Evolutionary conservation across 2,888 invertebrate genomes (phyloP).

Genomic region (Epinotia nisella): DNA sequence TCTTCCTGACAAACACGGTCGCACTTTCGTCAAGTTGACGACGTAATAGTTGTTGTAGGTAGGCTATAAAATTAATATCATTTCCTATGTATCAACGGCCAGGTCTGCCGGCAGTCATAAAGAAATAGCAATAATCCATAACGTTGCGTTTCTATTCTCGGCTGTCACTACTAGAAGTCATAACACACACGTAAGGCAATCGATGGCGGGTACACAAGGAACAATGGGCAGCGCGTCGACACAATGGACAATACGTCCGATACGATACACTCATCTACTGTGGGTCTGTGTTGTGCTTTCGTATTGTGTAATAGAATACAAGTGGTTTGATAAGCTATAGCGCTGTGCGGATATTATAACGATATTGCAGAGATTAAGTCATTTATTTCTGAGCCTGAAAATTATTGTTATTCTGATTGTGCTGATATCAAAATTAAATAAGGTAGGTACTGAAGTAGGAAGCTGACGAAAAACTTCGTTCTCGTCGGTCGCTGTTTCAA

Average conservation of each 20-base stretch:
- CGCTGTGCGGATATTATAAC: conserved; percentile 20
- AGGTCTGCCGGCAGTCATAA: neutral
- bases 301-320: conserved; percentile 66
- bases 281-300: conserved; percentile 60
- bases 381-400: neutral
- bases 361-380: conserved; percentile 22
- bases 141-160: conserved; percentile 22
- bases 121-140: neutral
- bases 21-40: too few species aligned
- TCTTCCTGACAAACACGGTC: too few species aligned
- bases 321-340: conserved; percentile 45
- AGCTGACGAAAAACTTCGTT: too few species aligned
- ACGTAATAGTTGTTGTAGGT: neutral
- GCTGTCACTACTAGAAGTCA: conserved; percentile 57
- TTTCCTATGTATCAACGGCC: neutral
- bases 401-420: neutral
- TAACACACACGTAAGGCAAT: conserved; percentile 70
- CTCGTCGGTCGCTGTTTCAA: too few species aligned
- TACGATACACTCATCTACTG: conserved; percentile 75
- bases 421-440: too few species aligned
- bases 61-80: neutral
- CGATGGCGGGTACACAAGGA: conserved; percentile 70
- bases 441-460: too few species aligned
- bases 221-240: conserved; percentile 78
- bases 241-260: conserved; percentile 82